Conservation (phyloP, 2,888 invertebrate genomes). For the Phrixothrix hirtus region DNA sequence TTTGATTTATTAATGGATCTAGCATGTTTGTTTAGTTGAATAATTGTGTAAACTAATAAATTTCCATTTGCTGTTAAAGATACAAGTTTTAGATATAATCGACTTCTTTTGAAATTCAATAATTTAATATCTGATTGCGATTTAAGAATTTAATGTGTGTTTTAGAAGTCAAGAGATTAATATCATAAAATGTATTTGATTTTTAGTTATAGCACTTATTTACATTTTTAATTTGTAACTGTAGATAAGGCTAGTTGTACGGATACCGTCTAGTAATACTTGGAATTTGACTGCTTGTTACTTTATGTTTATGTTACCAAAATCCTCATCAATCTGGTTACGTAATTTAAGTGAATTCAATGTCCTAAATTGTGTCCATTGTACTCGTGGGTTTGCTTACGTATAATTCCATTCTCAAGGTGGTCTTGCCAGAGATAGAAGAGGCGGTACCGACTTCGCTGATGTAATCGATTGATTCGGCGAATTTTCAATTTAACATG, state of each 20-base stretch:
- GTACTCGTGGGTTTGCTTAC: constrained; percentile 33
- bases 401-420: constrained; percentile 40
- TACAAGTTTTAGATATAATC: not conserved
- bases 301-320: constrained; percentile 4
- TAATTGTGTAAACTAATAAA: not conserved
- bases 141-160: not conserved
- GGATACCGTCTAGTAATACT: no score
- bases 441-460: constrained; percentile 41
- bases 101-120: not conserved
- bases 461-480: constrained; percentile 45
- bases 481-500: constrained; percentile 46
- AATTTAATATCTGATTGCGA: constrained; percentile 1
- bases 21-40: not conserved
- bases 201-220: constrained; percentile 11
- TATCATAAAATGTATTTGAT: constrained; percentile 9
- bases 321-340: constrained; percentile 22
- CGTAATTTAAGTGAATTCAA: constrained; percentile 27
- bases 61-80: not conserved
- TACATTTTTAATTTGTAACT: constrained; percentile 20
- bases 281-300: not conserved
- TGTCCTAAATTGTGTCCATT: constrained; percentile 29
- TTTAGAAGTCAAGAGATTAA: constrained; percentile 7
- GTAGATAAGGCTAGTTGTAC: constrained; percentile 4
- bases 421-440: constrained; percentile 41
- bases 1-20: no score